Base-by-base conservation (phyloP, 1,140 invertebrate genomes). In the Stegodyphus mimosarum region DNA sequence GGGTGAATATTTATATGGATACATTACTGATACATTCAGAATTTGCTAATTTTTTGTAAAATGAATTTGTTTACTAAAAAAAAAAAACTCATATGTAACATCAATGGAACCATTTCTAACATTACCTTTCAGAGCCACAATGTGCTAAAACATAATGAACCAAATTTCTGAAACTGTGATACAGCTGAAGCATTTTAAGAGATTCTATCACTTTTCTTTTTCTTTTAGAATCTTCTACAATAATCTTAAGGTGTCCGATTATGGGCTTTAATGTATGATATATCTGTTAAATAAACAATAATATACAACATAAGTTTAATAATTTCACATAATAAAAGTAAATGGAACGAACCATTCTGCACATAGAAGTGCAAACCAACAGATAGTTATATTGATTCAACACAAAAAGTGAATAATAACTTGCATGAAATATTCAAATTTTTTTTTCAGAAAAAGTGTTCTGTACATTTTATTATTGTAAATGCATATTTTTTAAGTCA, bases 111-210 rank as follows among this genome's bases (percentile, higher is more conserved):
- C 33, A 33, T 33, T 33, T 33, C 33, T 33, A 33, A 1, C 3
- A 33, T 33, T 33, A 33, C 33, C 33, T 33, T 33, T 33, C 7
- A 55, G 18, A 7, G 73, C 51, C 60, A 84, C 13, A 69, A 69
- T 64, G 17, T 17, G 70, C 18, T 50, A 52, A n/a, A 13, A 86
- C 75, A 66, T 77, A 78, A 15, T 77, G 60, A 18, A 86, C 75
- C 64, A 86, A 66, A 72, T 78, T 78, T 72, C 74, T 60, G 13
- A 86, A 52, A 66, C 52, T 71, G 48, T 86, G 83, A 64, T 86
- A 86, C 1, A 86, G 15, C 17, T 78, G 83, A 6, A 86, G 50
- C 52, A 86, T 64, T 75, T 78, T 71, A 15, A 86, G 48, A 6
- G 75, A 77, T 15, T 86, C 83, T 72, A 55, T 53, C 7, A 64